Percentiles rank a stretch among this genome's conserved stretches.
These are phyloP conservation scores for Rhodophaea formosa DNA, from an alignment of 2,888 invertebrate genomes.

Conservation along the genomic window DNA sequence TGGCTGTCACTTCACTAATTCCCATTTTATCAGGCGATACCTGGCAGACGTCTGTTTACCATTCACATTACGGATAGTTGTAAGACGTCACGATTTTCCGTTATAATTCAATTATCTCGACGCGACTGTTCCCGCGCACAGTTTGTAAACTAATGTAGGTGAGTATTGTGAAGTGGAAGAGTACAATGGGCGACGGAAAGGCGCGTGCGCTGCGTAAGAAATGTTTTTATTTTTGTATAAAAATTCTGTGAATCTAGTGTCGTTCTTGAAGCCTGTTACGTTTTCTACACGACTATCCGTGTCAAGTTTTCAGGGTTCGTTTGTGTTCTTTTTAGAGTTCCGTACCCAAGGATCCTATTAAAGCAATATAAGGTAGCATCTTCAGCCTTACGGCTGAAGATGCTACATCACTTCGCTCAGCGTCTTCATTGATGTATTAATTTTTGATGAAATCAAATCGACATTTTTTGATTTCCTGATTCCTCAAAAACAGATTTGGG, in stretches of 20 bases:
- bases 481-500: no score
- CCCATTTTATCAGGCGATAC: slow-evolving; percentile 17
- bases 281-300: no score
- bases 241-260: neutral
- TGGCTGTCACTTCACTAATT: slow-evolving; percentile 3
- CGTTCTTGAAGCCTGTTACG: no score
- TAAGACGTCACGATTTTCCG: slow-evolving; percentile 34
- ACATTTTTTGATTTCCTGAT: no score
- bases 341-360: no score
- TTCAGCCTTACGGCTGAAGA: no score
- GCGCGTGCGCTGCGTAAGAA: slow-evolving; percentile 11
- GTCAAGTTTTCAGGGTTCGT: no score
- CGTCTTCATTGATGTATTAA: no score
- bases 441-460: no score
- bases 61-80: slow-evolving; percentile 28
- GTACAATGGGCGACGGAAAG: neutral
- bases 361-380: no score
- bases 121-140: slow-evolving; percentile 29
- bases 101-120: slow-evolving; percentile 23
- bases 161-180: slow-evolving; percentile 20
- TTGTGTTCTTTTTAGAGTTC: no score
- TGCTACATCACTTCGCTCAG: no score
- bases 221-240: neutral
- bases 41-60: slow-evolving; percentile 20
- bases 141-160: slow-evolving; percentile 23